Base-by-base conservation (phyloP, 2,888 invertebrate species). In the Drosophila setosimentum region DNA sequence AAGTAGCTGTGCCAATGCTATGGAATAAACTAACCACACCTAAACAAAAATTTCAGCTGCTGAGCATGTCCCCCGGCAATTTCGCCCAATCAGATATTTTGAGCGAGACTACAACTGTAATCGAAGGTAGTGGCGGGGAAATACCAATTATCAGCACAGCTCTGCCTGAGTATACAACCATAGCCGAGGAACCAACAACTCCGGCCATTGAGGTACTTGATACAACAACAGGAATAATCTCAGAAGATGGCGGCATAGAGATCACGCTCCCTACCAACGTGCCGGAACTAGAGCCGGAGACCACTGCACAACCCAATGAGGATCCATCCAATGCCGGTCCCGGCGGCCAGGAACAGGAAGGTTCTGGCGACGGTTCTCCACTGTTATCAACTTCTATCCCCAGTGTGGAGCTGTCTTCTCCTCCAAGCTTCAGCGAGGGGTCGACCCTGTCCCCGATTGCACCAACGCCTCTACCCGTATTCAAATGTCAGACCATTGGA, bases 81-180 rank as follows among this genome's bases (percentile, higher is more conserved):
- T 24, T 75, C 63, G 86, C 86, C 37, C 70, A 55, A 27, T 78
- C 21, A 82, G 73, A 80, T 18, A 63, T 68, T 42, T 77, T 70
- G 69, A 85, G 37, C 21, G 86, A 84, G 24, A 48, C 60, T 13
- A 75, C 73, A 27, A 73, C 62, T 0, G 27, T 24, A 7, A 53
- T 40, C 13, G 89, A 89, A 29, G 87, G 84, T 8, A 81, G 84
- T 37, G 89, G 77, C 37, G 77, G 75, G 89, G 86, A 72, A 8
- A 49, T 45, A 16, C 65, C 59, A 16, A n/a, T n/a, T 29, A 51
- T 21, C 0, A 54, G 33, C 29, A 45, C 61, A n/a, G 42, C 60
- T 37, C 24, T 61, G 27, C 55, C 63, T 0, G 68, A 63, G 18
- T 11, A 18, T 2, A 49, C 64, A 48, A 54, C 63, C 5, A 13